Percentiles rank a stretch among this genome's conserved stretches.
Conservation (phyloP, 1,140 invertebrate species). For the Atopsyche davidsoni region DNA sequence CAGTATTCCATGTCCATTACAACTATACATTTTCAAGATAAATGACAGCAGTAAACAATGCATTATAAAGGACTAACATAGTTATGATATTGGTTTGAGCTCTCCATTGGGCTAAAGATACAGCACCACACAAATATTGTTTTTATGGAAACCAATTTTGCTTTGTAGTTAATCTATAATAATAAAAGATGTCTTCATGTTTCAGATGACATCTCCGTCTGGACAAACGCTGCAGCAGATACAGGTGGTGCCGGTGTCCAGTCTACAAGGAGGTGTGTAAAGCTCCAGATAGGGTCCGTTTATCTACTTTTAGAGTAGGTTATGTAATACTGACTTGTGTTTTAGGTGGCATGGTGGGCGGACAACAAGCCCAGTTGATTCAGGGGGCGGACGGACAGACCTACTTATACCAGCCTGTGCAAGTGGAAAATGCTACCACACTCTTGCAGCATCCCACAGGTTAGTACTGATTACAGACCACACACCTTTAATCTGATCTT, state of each 20-base stretch:
- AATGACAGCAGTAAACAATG: too few species aligned
- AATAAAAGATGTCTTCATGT: slow-evolving; percentile 21
- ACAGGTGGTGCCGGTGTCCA: slow-evolving; percentile 44
- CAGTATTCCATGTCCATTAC: too few species aligned
- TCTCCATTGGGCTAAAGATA: too few species aligned
- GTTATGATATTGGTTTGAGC: too few species aligned
- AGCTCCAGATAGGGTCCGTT: background rate
- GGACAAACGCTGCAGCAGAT: slow-evolving; percentile 43
- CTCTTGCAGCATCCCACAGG: slow-evolving; percentile 16
- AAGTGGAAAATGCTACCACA: slow-evolving; percentile 21
- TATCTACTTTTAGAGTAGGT: background rate
- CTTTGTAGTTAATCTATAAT: too few species aligned
- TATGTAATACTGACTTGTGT: too few species aligned
- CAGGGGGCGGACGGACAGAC: slow-evolving; percentile 92
- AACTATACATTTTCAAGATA: too few species aligned
- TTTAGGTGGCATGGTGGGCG: slow-evolving; percentile 30
- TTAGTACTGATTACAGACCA: slow-evolving; percentile 7
- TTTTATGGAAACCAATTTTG: too few species aligned
- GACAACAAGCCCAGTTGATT: slow-evolving; percentile 66
- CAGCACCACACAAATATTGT: too few species aligned
- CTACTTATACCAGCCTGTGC: slow-evolving; percentile 80
- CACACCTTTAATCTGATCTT: slow-evolving; percentile 31
- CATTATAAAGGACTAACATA: too few species aligned
- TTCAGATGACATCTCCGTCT: slow-evolving; percentile 42
- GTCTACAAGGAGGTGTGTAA: slow-evolving; percentile 38